Evolutionary conservation across 92 coral and sea anemone genomes (phyloP).

Genomic region (Blastomussa wellsi): DNA sequence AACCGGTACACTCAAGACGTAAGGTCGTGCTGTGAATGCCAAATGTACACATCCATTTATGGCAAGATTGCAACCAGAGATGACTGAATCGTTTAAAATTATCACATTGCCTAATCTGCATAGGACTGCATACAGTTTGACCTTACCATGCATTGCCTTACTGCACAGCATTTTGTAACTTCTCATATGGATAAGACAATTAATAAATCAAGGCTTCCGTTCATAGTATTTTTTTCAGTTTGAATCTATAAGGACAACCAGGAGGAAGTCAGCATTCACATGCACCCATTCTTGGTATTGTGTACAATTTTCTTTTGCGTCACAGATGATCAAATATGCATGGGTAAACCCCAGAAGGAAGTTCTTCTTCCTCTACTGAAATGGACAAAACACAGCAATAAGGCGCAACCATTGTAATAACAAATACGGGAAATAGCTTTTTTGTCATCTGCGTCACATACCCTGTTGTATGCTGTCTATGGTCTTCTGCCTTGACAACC

Average conservation of each 20-base stretch:
- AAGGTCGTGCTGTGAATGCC: conserved; percentile 39
- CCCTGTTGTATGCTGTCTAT: too few relatives aligned
- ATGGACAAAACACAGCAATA: neutral
- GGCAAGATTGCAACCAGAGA: neutral
- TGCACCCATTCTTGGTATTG: neutral
- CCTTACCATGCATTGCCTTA: neutral
- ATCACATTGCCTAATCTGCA: neutral
- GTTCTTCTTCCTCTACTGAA: neutral
- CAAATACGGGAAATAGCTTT: neutral
- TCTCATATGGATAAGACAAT: neutral
- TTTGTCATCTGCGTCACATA: neutral
- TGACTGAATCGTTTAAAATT: neutral
- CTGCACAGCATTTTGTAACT: neutral
- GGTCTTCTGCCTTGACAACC: too few relatives aligned
- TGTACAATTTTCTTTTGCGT: neutral
- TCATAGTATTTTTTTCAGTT: too few relatives aligned
- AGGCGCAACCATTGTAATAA: neutral
- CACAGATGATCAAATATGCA: neutral
- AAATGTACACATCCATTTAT: conserved; percentile 3
- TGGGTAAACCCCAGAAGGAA: neutral
- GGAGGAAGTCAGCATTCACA: neutral
- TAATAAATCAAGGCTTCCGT: too few relatives aligned
- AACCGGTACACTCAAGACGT: conserved; percentile 40
- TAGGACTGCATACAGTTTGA: neutral
- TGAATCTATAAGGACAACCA: neutral